Evolutionary conservation across 2,797 vertebrate species (phyloP).

Genomic region (Kryptopterus vitreolus): DNA sequence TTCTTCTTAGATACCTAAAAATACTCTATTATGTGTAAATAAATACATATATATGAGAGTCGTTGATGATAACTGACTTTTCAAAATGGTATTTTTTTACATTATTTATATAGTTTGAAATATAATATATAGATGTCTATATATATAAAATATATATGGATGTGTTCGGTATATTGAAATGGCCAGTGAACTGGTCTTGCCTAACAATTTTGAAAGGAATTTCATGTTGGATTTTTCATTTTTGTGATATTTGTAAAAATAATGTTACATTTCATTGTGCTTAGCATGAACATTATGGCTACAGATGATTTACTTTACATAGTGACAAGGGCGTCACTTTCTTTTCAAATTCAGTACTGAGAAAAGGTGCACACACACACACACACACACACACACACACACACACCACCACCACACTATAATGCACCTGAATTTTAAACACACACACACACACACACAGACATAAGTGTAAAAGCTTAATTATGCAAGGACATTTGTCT

Average conservation of each 20-base stretch:
- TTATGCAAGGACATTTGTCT: not conserved
- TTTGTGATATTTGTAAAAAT: too few relatives aligned
- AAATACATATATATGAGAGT: not conserved
- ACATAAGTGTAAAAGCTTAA: not conserved
- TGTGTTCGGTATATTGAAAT: too few relatives aligned
- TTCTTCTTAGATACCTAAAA: not conserved
- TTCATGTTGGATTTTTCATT: too few relatives aligned
- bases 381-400: not conserved
- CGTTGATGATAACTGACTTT: not conserved
- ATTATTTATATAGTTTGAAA: not conserved
- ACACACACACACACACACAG: not conserved
- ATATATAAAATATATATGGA: too few relatives aligned
- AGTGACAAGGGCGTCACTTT: not conserved
- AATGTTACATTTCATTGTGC: not conserved
- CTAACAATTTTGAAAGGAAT: too few relatives aligned
- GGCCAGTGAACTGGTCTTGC: too few relatives aligned
- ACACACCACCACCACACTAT: not conserved
- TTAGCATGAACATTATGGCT: not conserved
- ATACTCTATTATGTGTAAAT: not conserved
- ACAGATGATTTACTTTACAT: not conserved
- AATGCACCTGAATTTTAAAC: not conserved
- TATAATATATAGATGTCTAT: too few relatives aligned
- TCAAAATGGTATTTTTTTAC: not conserved
- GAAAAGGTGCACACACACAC: constrained; percentile 12
- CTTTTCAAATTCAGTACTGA: constrained; percentile 34